Conservation (phyloP, 2,888 invertebrate species). For the Himalopsyche tibetana region DNA sequence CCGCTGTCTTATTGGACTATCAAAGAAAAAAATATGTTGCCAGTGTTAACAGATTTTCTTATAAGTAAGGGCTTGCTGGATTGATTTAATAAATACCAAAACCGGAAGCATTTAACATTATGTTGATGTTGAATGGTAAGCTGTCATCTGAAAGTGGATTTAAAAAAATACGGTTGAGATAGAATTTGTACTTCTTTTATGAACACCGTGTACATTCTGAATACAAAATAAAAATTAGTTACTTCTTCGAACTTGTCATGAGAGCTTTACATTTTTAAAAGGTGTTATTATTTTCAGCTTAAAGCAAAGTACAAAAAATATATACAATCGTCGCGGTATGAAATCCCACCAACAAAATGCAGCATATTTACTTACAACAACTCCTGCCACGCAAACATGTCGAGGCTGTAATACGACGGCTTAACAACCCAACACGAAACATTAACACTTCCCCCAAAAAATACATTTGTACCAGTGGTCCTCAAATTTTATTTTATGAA, state of each 20-base stretch:
- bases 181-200: no score
- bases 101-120: no score
- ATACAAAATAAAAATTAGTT: background rate
- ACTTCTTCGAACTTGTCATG: background rate
- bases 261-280: background rate
- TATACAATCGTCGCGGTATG: background rate
- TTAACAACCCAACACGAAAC: constrained; percentile 42
- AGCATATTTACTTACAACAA: constrained; percentile 27
- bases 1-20: no score
- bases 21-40: no score
- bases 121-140: no score
- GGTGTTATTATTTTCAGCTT: constrained; percentile 15
- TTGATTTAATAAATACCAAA: no score
- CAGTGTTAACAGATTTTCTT: no score
- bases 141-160: no score
- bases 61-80: no score
- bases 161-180: no score
- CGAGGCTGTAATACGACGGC: constrained; percentile 24
- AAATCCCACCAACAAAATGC: constrained; percentile 26
- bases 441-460: constrained; percentile 43
- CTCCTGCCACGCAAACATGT: constrained; percentile 26
- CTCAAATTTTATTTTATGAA: background rate
- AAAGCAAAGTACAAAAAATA: background rate
- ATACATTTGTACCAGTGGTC: background rate
- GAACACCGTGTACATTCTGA: background rate